These are phyloP conservation scores for Anableps anableps DNA, from an alignment of 2,797 vertebrate species.

Conservation along the genomic window DNA sequence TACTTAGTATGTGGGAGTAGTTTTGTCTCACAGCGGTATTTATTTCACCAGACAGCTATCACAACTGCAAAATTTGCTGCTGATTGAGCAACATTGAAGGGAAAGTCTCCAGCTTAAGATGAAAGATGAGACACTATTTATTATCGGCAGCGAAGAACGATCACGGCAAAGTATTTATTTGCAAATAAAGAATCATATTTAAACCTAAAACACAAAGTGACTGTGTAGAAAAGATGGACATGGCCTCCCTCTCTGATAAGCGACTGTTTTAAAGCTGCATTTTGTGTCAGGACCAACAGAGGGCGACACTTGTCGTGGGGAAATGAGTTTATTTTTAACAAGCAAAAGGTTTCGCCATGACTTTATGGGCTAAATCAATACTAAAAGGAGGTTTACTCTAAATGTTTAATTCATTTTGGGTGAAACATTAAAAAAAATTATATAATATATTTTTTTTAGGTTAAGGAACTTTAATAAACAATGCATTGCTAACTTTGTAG, in stretches of 20 bases:
- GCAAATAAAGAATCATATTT: background rate
- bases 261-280: background rate
- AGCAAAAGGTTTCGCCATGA: background rate
- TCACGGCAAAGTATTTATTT: background rate
- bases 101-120: background rate
- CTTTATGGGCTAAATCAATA: background rate
- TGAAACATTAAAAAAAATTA: background rate
- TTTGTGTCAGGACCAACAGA: background rate
- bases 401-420: background rate
- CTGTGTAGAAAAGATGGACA: background rate
- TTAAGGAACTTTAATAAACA: background rate
- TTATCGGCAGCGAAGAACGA: no score
- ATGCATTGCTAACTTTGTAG: background rate
- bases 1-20: background rate
- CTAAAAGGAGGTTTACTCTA: background rate
- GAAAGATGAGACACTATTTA: background rate
- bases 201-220: background rate
- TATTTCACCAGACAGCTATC: slow-evolving; percentile 39
- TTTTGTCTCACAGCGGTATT: background rate
- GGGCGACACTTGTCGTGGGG: background rate
- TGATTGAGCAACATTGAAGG: background rate
- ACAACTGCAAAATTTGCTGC: background rate
- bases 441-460: no score
- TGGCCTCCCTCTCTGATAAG: background rate
- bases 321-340: background rate